phyloP scores from a whole-genome alignment of 2,113 vertebrate genomes.

The Ictalurus punctatus region DNA sequence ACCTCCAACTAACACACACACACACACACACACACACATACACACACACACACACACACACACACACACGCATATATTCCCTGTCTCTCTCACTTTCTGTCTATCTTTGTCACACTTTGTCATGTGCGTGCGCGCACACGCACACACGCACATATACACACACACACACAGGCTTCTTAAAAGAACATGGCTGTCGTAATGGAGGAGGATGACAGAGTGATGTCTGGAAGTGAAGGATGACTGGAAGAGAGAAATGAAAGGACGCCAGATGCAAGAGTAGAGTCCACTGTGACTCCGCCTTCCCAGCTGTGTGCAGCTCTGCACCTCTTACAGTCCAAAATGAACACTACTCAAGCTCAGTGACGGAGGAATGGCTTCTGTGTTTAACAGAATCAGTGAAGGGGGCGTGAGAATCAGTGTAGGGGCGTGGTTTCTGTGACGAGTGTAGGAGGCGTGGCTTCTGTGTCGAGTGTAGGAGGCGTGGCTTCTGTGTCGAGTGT shows the following conservation, averaged over 20 bases:
- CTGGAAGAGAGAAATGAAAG: slow-evolving; percentile 47
- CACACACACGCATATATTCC: slow-evolving; percentile 22
- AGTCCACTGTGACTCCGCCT: background rate
- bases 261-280: slow-evolving; percentile 26
- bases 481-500: too few relatives aligned
- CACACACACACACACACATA: slow-evolving; percentile 39
- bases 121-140: background rate
- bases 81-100: background rate
- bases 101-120: slow-evolving; percentile 2
- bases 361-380: background rate
- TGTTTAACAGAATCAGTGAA: background rate
- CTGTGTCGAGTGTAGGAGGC: background rate
- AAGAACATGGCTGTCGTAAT: slow-evolving; percentile 22
- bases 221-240: slow-evolving; percentile 33
- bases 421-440: too few relatives aligned
- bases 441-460: background rate
- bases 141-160: background rate
- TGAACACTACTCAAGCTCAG: background rate
- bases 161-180: slow-evolving; percentile 13
- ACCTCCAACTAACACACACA: slow-evolving; percentile 62
- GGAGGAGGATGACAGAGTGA: slow-evolving; percentile 36
- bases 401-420: background rate
- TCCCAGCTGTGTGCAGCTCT: slow-evolving; percentile 17
- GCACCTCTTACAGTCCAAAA: background rate
- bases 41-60: slow-evolving; percentile 26